Conservation (phyloP, 2,888 invertebrate genomes). For the Drosophila sordidula region DNA sequence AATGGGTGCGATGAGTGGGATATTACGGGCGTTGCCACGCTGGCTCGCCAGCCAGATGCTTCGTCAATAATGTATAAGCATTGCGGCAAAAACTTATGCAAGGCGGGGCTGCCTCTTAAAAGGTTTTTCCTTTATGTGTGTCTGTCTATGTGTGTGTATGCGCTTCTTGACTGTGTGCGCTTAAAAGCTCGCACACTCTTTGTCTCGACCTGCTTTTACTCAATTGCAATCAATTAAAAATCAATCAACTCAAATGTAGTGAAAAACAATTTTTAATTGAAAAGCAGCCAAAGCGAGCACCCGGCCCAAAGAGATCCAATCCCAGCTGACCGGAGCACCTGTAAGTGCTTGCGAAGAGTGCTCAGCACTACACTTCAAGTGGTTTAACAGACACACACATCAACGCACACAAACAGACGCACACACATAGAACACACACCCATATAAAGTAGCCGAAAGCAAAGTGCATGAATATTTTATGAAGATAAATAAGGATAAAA, state of each 20-base stretch:
- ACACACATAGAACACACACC: background rate
- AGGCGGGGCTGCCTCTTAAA: slow-evolving; percentile 40
- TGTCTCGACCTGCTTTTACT: slow-evolving; percentile 51
- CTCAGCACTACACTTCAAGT: slow-evolving; percentile 58
- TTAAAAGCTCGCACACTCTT: slow-evolving; percentile 43
- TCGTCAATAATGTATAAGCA: slow-evolving; percentile 73
- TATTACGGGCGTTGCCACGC: slow-evolving; percentile 23
- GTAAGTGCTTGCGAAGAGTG: slow-evolving; percentile 41
- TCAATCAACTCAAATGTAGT: slow-evolving; percentile 81
- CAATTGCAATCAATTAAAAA: slow-evolving; percentile 79
- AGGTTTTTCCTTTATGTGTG: slow-evolving; percentile 40
- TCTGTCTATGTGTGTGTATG: background rate
- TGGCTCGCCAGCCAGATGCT: slow-evolving; percentile 33
- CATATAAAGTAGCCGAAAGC: slow-evolving; percentile 54
- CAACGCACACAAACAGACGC: slow-evolving; percentile 10
- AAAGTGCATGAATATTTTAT: slow-evolving; percentile 80
- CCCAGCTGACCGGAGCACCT: slow-evolving; percentile 53
- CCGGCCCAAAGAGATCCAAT: slow-evolving; percentile 22
- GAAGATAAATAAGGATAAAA: slow-evolving; percentile 80
- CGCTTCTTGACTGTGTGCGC: slow-evolving; percentile 25
- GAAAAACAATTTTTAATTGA: slow-evolving; percentile 80
- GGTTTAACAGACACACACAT: slow-evolving; percentile 43
- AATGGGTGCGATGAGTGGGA: slow-evolving; percentile 3
- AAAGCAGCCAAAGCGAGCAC: slow-evolving; percentile 56
- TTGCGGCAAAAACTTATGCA: slow-evolving; percentile 58